Base-by-base conservation (phyloP, 2,113 vertebrate species). In the Puffinus mauretanicus region DNA sequence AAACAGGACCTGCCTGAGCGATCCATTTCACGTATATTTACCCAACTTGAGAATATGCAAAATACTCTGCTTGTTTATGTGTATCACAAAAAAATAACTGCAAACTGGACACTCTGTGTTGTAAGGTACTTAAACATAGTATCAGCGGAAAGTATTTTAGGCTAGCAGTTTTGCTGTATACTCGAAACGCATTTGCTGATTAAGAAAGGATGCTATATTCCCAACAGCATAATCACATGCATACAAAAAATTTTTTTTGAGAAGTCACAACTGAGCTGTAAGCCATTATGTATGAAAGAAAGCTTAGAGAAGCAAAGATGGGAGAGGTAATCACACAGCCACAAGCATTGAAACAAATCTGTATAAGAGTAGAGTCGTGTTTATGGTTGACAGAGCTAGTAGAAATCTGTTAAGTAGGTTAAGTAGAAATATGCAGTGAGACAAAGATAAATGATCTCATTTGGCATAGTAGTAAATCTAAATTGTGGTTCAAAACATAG, bases 341-440 rank as follows among this genome's bases (percentile, higher is more conserved):
- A 93, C 58, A 66, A 93, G 93, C 78, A 61, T 2, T n/a, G 81
- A 82, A 89, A 92, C 44, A 86, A 64, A 94, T 82, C 66, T 65
- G 52, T 32, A 1, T 34, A 61, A 70, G 58, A 58, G 73, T 38
- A 73, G 80, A 70, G 77, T 38, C 1, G 1, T 92, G 62, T 80
- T 94, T 66, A 70, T 66, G 80, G 57, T 29, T 95, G 91, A 94
- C 83, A 85, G 85, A 72, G 25, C 77, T 65, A 65, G 49, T 1
- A 79, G 78, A 91, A 94, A 91, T 89, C 70, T 89, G 73, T 72
- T 95, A 96, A 95, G 90, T 54, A 96, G 95, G 91, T 95, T 94
- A 94, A 86, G 65, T 29, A 84, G 81, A 94, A 95, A 89, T 76
- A 91, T 11, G 34, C 75, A 82, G 57, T 57, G 65, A 91, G 83